Base-by-base conservation (phyloP, 1,140 invertebrate genomes). In the Panulirus ornatus region DNA sequence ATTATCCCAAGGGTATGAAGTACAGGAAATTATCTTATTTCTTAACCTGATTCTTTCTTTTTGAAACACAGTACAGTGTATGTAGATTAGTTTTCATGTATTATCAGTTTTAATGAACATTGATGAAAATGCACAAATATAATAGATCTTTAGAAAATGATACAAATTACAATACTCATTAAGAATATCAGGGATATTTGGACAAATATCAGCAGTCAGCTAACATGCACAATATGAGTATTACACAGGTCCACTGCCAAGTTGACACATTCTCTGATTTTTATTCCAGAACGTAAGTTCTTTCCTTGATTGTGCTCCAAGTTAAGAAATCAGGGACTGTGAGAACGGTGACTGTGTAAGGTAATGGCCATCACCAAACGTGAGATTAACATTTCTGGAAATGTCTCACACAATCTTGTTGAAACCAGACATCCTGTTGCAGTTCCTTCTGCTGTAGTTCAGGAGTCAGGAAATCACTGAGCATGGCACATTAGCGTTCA, bases 281-380 rank as follows among this genome's bases (percentile, higher is more conserved):
- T 84, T 81, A 82, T 89, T 89, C 78, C 88, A 89, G 88, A 89
- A 83, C 88, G 88, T 89, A 89, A 89, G 88, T 89, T 89, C 78
- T 82, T 89, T 89, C 79, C 88, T 82, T 87, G 85, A 87, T 79
- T 87, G 85, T 40, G 75, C 85, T 58, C 75, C 75, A 79, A 87
- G 85, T 87, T 76, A 87, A 79, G 85, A 87, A 70, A 78, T 87
- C 85, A 87, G 85, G 85, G 85, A 87, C 85, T 87, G 85, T 87
- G 73, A 87, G 85, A 87, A 87, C 85, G 85, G 85, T 87, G 58
- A 82, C 86, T 81, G 76, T 82, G 66, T 71, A 81, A 89, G 88
- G 88, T 89, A 89, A 89, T 54, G 79, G 88, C 88, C 79, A 82
- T 82, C 88, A 82, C 44, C 84, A 86, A 83, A 87, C 85, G 73